Evolutionary conservation across 2,888 invertebrate genomes (phyloP).

Genomic region (Geophilus truncorum): DNA sequence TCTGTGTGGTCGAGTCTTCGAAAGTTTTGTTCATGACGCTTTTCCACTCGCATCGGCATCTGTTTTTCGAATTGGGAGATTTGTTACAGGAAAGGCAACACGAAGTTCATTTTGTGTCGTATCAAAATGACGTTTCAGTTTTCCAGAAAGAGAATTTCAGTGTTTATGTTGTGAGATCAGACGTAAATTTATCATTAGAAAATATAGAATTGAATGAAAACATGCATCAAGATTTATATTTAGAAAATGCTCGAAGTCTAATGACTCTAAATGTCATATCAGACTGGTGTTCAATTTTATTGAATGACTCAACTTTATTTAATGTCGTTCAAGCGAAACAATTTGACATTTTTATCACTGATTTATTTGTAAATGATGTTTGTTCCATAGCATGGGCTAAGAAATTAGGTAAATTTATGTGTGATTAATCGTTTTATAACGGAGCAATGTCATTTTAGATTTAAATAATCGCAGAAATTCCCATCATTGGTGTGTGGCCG

Average conservation of each 20-base stretch:
- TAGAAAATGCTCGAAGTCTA: neutral
- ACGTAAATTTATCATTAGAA: neutral
- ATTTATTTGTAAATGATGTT: neutral
- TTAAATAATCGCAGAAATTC: neutral
- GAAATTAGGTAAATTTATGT: slow-evolving; percentile 17
- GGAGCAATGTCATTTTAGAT: no score
- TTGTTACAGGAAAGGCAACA: neutral
- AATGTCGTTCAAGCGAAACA: neutral
- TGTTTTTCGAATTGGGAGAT: neutral
- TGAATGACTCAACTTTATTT: neutral
- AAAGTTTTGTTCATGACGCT: neutral
- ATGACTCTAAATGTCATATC: neutral
- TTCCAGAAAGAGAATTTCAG: neutral
- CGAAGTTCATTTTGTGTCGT: neutral
- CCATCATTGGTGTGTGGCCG: slow-evolving; percentile 16
- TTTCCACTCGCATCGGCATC: neutral
- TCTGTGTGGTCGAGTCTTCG: neutral
- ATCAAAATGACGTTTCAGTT: neutral
- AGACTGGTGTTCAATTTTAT: neutral
- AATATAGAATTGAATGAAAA: neutral
- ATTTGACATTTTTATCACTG: neutral
- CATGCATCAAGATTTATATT: neutral
- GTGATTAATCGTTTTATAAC: no score
- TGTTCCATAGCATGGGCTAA: neutral
- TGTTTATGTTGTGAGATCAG: neutral